Evolutionary conservation across 2,113 vertebrate genomes (phyloP).

Genomic region (Gavialis gangeticus): DNA sequence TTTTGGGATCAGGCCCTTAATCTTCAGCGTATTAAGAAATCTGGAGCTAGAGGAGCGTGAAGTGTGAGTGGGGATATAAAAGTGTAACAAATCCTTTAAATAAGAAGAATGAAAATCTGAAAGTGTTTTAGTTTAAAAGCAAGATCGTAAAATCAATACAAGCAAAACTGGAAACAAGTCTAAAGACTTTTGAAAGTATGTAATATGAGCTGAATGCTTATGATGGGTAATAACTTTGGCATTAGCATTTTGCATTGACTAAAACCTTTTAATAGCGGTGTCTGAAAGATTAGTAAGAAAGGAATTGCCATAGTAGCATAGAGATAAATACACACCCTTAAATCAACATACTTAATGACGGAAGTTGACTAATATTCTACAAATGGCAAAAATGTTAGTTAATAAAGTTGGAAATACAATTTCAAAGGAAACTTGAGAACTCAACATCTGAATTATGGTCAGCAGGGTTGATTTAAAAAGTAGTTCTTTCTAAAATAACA

Average conservation of each 20-base stretch:
- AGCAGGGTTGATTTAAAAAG: background rate
- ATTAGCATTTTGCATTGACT: slow-evolving; percentile 13
- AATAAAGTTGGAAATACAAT: background rate
- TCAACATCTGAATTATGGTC: background rate
- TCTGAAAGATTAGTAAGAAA: slow-evolving; percentile 50
- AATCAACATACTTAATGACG: background rate
- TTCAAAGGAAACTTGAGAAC: background rate
- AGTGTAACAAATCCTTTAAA: slow-evolving; percentile 74
- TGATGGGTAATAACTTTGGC: slow-evolving; percentile 31
- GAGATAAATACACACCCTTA: background rate
- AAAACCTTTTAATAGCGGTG: slow-evolving; percentile 35
- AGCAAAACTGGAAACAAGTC: slow-evolving; percentile 56
- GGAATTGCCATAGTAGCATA: slow-evolving; percentile 13
- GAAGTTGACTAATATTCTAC: slow-evolving; percentile 16
- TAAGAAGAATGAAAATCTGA: slow-evolving; percentile 69
- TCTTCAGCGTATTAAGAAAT: slow-evolving; percentile 71
- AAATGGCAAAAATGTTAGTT: background rate
- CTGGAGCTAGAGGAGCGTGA: slow-evolving; percentile 59
- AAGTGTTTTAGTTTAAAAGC: slow-evolving; percentile 64
- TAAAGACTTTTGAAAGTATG: slow-evolving; percentile 39
- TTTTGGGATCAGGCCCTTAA: slow-evolving; percentile 64
- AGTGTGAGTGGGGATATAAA: slow-evolving; percentile 54
- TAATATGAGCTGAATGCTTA: background rate
- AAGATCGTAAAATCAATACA: slow-evolving; percentile 60
- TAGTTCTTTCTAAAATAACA: background rate